These are phyloP conservation scores for Napeogenes inachia DNA, from an alignment of 2,888 invertebrate genomes.

Conservation along the genomic window DNA sequence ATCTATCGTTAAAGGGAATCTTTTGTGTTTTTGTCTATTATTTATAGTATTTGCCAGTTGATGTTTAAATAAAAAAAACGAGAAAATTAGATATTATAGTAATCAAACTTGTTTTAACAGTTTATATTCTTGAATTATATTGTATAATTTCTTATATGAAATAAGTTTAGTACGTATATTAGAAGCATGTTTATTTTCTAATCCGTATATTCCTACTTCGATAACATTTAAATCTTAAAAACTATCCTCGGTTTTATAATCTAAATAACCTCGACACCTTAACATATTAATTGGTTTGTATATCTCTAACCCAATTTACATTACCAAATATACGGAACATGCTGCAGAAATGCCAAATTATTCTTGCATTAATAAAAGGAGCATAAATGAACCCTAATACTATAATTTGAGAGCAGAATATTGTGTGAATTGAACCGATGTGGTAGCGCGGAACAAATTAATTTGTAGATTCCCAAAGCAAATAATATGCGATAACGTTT, in stretches of 20 bases:
- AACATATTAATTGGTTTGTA: conserved; percentile 18
- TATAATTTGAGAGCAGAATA: neutral
- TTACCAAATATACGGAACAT: conserved; percentile 18
- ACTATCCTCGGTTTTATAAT: conserved; percentile 7
- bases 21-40: no score
- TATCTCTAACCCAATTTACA: conserved; percentile 19
- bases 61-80: no score
- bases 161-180: no score
- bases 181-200: neutral
- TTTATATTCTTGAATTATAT: no score
- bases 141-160: no score
- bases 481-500: conserved; percentile 43
- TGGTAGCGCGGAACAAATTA: conserved; percentile 20
- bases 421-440: conserved; percentile 1
- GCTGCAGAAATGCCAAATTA: conserved; percentile 14
- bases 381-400: conserved; percentile 3
- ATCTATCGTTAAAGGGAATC: no score
- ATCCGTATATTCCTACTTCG: neutral
- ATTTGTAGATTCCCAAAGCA: conserved; percentile 31
- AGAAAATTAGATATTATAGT: no score
- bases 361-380: conserved; percentile 9
- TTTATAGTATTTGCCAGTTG: no score
- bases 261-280: conserved; percentile 16
- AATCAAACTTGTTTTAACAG: no score
- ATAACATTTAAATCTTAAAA: neutral